A percentile compares a stretch with the other conserved stretches of the same genome.
These are phyloP conservation scores for Autographa pulchrina DNA, from an alignment of 2,888 invertebrate species.

Conservation along the genomic window DNA sequence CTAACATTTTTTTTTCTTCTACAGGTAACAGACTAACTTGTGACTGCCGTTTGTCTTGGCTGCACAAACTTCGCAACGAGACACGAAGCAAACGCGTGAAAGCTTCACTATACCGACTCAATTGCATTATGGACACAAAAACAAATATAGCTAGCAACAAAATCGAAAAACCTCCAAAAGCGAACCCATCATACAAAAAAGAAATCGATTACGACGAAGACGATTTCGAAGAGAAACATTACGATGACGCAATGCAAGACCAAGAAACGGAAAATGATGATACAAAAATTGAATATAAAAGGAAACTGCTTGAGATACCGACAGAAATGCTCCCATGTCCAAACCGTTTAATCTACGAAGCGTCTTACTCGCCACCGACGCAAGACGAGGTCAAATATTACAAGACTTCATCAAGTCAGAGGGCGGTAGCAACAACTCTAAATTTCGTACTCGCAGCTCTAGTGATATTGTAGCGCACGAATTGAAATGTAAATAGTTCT, in stretches of 20 bases:
- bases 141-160: constrained; percentile 68
- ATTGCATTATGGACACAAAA: constrained; percentile 91
- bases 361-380: constrained; percentile 81
- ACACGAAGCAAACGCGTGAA: constrained; percentile 92
- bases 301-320: constrained; percentile 80
- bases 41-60: constrained; percentile 95
- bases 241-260: constrained; percentile 83
- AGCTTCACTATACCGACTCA: constrained; percentile 91
- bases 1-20: constrained; percentile 64
- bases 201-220: constrained; percentile 75
- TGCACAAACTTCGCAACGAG: constrained; percentile 93
- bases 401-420: constrained; percentile 74
- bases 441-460: constrained; percentile 61
- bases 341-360: constrained; percentile 77
- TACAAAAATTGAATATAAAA: constrained; percentile 78
- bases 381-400: constrained; percentile 86
- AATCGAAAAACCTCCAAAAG: constrained; percentile 65
- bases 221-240: constrained; percentile 77
- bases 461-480: constrained; percentile 69
- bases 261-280: constrained; percentile 75
- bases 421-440: constrained; percentile 52
- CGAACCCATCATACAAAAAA: constrained; percentile 66
- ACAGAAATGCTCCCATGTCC: constrained; percentile 81
- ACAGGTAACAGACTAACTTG: constrained; percentile 95
- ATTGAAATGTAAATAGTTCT: constrained; percentile 62